phyloP scores from a whole-genome alignment of 1,140 invertebrate species.

The Heliconius eleuchia region DNA sequence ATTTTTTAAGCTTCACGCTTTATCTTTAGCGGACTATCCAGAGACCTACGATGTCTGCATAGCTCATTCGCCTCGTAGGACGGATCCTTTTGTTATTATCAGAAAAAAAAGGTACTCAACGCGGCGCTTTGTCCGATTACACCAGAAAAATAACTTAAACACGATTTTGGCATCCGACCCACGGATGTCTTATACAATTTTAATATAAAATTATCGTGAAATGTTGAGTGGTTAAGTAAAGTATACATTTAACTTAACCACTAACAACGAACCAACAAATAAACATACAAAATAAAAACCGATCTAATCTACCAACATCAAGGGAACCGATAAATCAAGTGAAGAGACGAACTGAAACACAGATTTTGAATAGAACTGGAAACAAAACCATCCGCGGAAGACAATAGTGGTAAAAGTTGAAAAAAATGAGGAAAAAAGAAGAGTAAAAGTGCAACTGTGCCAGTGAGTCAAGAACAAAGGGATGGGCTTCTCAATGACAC shows the following conservation, averaged over 20 bases:
- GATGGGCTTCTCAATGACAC: constrained; percentile 5
- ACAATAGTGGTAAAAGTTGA: neutral
- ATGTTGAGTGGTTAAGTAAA: no score
- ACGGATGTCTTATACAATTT: no score
- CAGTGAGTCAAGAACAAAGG: constrained; percentile 20
- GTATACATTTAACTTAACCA: no score
- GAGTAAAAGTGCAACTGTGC: constrained; percentile 14
- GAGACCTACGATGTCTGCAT: neutral
- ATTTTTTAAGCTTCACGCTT: neutral
- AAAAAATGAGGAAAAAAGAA: neutral
- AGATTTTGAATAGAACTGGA: neutral
- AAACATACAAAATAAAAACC: neutral
- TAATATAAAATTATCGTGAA: no score
- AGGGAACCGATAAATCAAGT: neutral
- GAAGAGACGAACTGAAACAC: neutral
- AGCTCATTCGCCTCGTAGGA: no score
- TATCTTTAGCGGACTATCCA: neutral
- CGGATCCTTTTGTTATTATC: no score
- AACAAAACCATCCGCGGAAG: neutral
- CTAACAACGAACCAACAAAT: neutral
- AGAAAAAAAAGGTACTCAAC: no score
- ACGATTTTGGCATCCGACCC: no score
- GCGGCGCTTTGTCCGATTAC: no score
- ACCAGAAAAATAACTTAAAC: no score
- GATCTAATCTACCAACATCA: neutral